Evolutionary conservation across 2,113 vertebrate genomes (phyloP), one percentile per base, ranked within the genome.

Genomic region (Bubo bubo): DNA sequence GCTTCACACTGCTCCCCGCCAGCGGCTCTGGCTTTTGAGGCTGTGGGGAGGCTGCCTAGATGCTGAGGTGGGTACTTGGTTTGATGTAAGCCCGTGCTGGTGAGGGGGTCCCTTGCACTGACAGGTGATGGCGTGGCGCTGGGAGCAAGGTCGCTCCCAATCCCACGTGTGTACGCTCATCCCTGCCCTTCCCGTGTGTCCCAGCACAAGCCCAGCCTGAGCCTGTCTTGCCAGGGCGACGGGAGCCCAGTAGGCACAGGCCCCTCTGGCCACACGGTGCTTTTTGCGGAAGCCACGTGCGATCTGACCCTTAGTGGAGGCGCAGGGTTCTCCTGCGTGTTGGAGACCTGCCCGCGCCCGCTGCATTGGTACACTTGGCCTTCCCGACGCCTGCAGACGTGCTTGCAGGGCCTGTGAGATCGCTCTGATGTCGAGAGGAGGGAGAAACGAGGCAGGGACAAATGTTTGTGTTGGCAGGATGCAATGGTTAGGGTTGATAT

Each of bases 1-100:
- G 0, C 8, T 32, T 70, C 7, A 2, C 10, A 12, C 30, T 21
- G 68, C 15, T 64, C 6, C 47, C 52, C 27, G 18, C 9, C 60
- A n/a, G n/a, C 15, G 30, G 10, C 55, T 59, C 59, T 16, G 41
- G 8, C 43, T 63, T 50, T 4, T 15, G 55, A 56, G 34, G 34
- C 30, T 56, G 5, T 9, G 14, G 49, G 28, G 43, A 19, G 15
- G 50, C 10, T 37, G 7, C 56, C 18, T 6, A 10, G 49, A 18
- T 27, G 9, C 22, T 23, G 9, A 19, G 59, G 4, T 4, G 10
- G 9, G 24, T 17, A 2, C 19, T 22, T 41, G 58, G 4, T 18
- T 24, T 52, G 7, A 5, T 4, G 1, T 16, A 5, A 14, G 45
- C 8, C 58, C 2, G 0, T 64, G 59, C 64, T 71, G 39, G 4